Evolutionary conservation across 2,113 vertebrate genomes (phyloP), one percentile per base, ranked within the genome.

Genomic region (Anhinga rufa): DNA sequence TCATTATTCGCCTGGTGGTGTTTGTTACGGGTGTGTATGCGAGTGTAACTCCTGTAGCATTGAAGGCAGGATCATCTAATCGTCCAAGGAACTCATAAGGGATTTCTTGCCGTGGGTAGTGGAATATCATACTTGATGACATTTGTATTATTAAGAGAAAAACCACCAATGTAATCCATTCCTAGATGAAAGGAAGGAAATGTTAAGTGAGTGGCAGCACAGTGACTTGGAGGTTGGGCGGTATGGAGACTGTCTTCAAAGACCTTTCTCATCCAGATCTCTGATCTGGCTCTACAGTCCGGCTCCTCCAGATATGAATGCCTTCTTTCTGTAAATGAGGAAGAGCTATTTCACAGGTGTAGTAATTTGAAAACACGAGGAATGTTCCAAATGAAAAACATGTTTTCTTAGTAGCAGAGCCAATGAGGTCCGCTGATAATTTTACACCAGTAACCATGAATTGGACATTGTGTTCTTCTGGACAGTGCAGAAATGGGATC

Each of bases 1-100:
- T 98, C 99, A 99, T 99, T 38, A 99, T 98, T 54, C 55, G 88
- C 79, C 57, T 98, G 88, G 98, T 98, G 96, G 97, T 28, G 90
- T 93, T 97, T 11, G 97, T 99, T 14, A 97, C 97, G 0, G 98
- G 98, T 0, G 98, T 98, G 98, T 98, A 99, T 2, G 93, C 64
- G 26, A 99, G 68, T 0, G 7, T 95, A 9, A 68, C 10, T 8
- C 57, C 85, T 1, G 86, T 82, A 9, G 71, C 24, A 0, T 95
- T 97, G 57, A 96, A 95, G 51, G 76, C 75, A 0, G 91, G 93
- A 1, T 95, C 65, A 7, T 97, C 96, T 46, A 97, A 28, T 4
- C 18, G 65, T 1, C 97, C 97, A 3, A 98, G 95, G 58, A 34
- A 28, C 2, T 1, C 10, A 7, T 91, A 87, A 14, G 95, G 95